Conservation (phyloP, 2,797 vertebrate species). For the Myotis daubentonii region DNA sequence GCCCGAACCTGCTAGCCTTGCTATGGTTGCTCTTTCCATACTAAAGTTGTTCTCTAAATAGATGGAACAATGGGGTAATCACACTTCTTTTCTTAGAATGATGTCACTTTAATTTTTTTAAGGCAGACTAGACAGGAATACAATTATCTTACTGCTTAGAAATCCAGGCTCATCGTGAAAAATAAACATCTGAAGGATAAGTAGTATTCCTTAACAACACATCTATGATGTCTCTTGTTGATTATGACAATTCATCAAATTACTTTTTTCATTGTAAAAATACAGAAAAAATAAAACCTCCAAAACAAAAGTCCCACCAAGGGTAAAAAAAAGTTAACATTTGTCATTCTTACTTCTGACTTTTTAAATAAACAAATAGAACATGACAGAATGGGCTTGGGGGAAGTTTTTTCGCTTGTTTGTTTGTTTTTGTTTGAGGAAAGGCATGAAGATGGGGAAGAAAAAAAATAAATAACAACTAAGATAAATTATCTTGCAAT, state of each 20-base stretch:
- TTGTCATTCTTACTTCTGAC: constrained; percentile 21
- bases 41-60: constrained; percentile 16
- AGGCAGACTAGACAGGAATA: not conserved
- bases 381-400: not conserved
- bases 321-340: constrained; percentile 29
- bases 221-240: not conserved
- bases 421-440: not conserved
- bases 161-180: not conserved
- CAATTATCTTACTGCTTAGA: not conserved
- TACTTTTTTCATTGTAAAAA: not conserved
- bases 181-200: constrained; percentile 34
- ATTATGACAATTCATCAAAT: not conserved
- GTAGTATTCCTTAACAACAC: not conserved
- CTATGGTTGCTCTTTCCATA: not conserved
- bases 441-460: not conserved
- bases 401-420: not conserved
- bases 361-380: constrained; percentile 35
- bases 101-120: constrained; percentile 27
- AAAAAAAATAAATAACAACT: constrained; percentile 33
- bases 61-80: not conserved
- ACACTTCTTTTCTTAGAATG: constrained; percentile 62
- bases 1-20: not conserved
- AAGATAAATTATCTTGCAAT: constrained; percentile 10
- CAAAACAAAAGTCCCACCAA: not conserved
- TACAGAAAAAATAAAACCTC: not conserved